A percentile compares a stretch with the other conserved stretches of the same genome.
Conservation (phyloP, 2,113 vertebrate species). For the Collichthys lucidus region DNA sequence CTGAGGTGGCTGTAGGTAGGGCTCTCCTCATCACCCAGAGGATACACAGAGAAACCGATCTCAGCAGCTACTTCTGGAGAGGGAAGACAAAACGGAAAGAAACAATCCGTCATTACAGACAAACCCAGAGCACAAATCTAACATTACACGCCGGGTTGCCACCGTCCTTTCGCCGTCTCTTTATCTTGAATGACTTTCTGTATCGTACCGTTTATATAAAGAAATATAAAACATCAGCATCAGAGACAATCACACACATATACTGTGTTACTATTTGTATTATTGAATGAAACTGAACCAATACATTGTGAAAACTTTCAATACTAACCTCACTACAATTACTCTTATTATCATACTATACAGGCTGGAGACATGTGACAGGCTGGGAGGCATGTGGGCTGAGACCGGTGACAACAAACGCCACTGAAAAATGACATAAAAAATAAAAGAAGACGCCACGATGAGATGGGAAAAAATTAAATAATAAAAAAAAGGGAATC, state of each 20-base stretch:
- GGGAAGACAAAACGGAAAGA: conserved; percentile 41
- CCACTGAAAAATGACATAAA: neutral
- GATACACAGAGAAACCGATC: conserved; percentile 89
- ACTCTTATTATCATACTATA: neutral
- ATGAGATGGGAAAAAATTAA: neutral
- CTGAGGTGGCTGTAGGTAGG: conserved; percentile 88
- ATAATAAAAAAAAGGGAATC: neutral
- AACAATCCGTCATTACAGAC: neutral
- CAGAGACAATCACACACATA: neutral
- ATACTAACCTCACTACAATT: neutral
- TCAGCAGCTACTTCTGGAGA: conserved; percentile 89
- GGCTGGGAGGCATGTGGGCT: neutral
- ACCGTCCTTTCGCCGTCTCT: neutral
- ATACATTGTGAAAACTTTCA: no score
- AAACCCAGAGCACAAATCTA: neutral
- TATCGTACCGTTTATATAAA: neutral
- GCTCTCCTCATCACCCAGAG: conserved; percentile 92
- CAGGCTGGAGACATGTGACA: neutral
- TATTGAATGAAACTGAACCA: neutral
- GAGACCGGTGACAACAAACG: neutral
- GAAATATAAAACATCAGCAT: neutral
- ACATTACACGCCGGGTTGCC: neutral
- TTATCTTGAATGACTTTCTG: neutral
- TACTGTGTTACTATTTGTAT: neutral
- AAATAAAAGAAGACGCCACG: neutral